Conservation (phyloP, 2,888 invertebrate species). For the Minunthozetes semirufus region DNA sequence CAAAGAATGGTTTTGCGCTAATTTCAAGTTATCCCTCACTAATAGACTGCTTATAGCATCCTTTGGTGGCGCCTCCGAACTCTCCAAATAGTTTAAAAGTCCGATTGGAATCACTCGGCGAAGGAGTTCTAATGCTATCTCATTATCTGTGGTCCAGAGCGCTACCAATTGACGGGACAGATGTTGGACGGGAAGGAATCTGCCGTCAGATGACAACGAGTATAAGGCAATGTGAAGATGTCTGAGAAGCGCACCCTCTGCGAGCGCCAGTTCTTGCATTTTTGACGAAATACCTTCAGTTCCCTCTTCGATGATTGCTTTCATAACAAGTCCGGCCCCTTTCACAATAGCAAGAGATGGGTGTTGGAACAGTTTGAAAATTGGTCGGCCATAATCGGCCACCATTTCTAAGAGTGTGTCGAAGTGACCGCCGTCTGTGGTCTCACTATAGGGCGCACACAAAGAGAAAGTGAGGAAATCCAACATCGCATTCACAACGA, state of each 20-base stretch:
- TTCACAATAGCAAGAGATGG: slow-evolving; percentile 97
- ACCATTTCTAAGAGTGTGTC: slow-evolving; percentile 89
- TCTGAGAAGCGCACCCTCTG: slow-evolving; percentile 89
- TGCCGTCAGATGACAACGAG: slow-evolving; percentile 67
- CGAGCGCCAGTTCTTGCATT: slow-evolving; percentile 91
- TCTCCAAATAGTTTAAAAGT: slow-evolving; percentile 78
- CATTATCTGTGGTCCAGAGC: slow-evolving; percentile 91
- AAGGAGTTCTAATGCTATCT: slow-evolving; percentile 77
- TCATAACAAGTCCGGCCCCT: slow-evolving; percentile 93
- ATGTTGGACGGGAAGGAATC: slow-evolving; percentile 65
- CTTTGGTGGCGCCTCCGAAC: slow-evolving; percentile 69
- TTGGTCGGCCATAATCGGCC: slow-evolving; percentile 76
- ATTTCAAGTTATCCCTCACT: slow-evolving; percentile 81
- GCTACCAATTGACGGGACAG: slow-evolving; percentile 88
- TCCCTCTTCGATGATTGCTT: slow-evolving; percentile 96
- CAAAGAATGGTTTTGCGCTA: slow-evolving; percentile 56
- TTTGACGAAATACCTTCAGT: slow-evolving; percentile 79
- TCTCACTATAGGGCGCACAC: slow-evolving; percentile 98
- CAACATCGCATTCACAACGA: slow-evolving; percentile 94
- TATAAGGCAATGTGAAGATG: slow-evolving; percentile 86
- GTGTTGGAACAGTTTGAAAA: slow-evolving; percentile 90
- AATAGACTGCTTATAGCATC: slow-evolving; percentile 54
- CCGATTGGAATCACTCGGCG: slow-evolving; percentile 86
- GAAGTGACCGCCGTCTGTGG: slow-evolving; percentile 92
- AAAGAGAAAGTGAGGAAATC: slow-evolving; percentile 95